Percentiles rank a stretch among this genome's conserved stretches.
phyloP scores from a whole-genome alignment of 92 coral and sea anemone genomes.

The Porites divaricata region DNA sequence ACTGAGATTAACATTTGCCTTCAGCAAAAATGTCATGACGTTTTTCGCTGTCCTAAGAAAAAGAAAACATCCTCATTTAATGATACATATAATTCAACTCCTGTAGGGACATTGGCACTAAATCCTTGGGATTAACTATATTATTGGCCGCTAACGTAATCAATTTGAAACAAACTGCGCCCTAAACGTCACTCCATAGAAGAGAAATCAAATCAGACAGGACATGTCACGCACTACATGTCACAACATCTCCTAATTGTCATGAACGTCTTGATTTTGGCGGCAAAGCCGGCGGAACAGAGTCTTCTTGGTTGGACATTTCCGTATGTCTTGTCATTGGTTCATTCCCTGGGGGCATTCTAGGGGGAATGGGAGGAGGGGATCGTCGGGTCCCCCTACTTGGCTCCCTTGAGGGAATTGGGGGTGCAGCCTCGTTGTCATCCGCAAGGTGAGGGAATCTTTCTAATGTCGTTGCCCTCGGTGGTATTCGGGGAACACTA shows the following conservation, averaged over 20 bases:
- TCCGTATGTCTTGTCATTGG: constrained; percentile 13
- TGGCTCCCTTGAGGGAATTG: constrained; percentile 79
- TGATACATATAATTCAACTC: constrained; percentile 15
- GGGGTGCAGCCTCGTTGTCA: constrained; percentile 62
- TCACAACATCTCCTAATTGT: constrained; percentile 25
- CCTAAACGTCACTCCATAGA: background rate
- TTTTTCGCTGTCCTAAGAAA: background rate
- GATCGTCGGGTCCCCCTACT: constrained; percentile 42
- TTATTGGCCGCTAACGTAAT: constrained; percentile 8
- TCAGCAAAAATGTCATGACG: background rate
- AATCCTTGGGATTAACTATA: constrained; percentile 16
- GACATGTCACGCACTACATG: constrained; percentile 6
- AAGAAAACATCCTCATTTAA: background rate
- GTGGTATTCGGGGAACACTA: constrained; percentile 28
- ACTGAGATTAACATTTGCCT: background rate
- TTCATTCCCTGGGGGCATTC: constrained; percentile 45
- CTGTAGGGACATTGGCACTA: constrained; percentile 25
- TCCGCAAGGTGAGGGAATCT: constrained; percentile 30
- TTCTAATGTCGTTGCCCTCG: constrained; percentile 27
- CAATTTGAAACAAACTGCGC: constrained; percentile 22
- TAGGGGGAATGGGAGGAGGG: constrained; percentile 85
- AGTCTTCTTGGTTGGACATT: constrained; percentile 37
- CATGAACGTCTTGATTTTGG: constrained; percentile 43
- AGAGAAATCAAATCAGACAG: constrained; percentile 11
- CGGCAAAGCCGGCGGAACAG: constrained; percentile 44